Conservation (phyloP, 2,797 vertebrate genomes). For the Ctenopoma multispine region DNA sequence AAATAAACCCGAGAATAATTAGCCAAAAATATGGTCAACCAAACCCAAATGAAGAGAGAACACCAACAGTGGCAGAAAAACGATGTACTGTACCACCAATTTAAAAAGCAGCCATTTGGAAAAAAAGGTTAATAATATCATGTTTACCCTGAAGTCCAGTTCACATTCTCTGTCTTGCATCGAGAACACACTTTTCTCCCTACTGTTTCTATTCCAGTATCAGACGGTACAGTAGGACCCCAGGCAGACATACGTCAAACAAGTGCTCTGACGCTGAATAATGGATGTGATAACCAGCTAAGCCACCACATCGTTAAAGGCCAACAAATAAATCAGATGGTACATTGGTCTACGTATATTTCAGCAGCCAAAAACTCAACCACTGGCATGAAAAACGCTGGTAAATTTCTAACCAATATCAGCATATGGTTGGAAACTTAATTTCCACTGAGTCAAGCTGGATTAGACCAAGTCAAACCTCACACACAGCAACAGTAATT, state of each 20-base stretch:
- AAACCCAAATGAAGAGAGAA: background rate
- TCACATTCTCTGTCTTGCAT: too few species aligned
- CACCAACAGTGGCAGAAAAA: background rate
- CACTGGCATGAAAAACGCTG: background rate
- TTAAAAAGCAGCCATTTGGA: slow-evolving; percentile 15
- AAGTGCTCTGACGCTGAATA: background rate
- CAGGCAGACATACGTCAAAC: background rate
- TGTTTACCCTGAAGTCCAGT: too few species aligned
- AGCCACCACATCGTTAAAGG: background rate
- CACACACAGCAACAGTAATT: slow-evolving; percentile 1
- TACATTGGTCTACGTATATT: background rate
- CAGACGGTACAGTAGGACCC: background rate
- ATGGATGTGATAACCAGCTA: background rate
- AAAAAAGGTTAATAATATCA: background rate
- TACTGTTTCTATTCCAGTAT: background rate
- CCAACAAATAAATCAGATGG: slow-evolving; percentile 3
- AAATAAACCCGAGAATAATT: too few species aligned
- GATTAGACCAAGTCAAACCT: background rate
- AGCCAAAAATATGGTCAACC: too few species aligned
- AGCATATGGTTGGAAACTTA: background rate
- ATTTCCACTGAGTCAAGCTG: background rate
- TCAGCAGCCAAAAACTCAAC: background rate
- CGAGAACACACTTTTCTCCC: background rate
- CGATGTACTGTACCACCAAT: background rate
- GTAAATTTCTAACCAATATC: slow-evolving; percentile 1